phyloP scores from a whole-genome alignment of 2,113 vertebrate species.

The Oncorhynchus kisutch region DNA sequence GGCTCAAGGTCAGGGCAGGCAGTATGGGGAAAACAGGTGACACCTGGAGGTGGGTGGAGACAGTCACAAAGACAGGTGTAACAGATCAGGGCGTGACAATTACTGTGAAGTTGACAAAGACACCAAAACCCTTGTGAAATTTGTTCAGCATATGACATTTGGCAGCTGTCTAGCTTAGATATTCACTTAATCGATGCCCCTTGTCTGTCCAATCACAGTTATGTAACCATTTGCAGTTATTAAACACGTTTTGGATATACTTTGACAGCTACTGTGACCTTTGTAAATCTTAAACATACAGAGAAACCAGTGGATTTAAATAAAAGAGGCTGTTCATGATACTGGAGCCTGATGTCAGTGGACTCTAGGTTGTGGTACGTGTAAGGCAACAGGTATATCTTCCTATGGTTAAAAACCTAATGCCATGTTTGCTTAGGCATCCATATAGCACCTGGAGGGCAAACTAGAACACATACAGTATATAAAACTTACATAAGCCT shows the following conservation, averaged over 20 bases:
- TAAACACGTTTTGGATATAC: neutral
- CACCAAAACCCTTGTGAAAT: neutral
- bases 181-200: neutral
- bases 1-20: no score
- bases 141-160: neutral
- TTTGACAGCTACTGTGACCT: neutral
- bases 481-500: conserved; percentile 41
- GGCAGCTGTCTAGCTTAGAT: neutral
- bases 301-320: conserved; percentile 2
- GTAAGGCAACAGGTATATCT: conserved; percentile 9
- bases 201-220: neutral
- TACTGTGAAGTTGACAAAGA: no score
- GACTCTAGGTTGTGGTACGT: conserved; percentile 27
- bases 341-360: neutral
- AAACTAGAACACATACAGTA: conserved; percentile 21
- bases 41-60: no score
- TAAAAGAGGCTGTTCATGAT: conserved; percentile 2
- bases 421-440: conserved; percentile 41
- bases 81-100: no score
- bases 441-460: conserved; percentile 25
- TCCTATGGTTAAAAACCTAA: conserved; percentile 30
- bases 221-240: no score
- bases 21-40: no score
- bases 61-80: no score
- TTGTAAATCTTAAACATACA: conserved; percentile 8